Conservation (phyloP, 23 tunicate species). For the Halocynthia roretzi region DNA sequence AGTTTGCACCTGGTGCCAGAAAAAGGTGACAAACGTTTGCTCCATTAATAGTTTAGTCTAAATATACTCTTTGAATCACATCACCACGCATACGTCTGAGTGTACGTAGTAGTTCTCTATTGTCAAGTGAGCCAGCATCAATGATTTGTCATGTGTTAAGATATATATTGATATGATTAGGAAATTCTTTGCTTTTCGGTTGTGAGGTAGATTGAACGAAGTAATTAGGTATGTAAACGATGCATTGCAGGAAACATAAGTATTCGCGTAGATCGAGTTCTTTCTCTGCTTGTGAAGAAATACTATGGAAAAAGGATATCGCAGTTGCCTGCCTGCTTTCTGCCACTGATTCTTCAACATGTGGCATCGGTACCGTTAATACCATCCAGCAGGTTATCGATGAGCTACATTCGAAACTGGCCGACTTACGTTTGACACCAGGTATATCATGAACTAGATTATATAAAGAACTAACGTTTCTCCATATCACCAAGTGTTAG, state of each 20-base stretch:
- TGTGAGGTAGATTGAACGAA: too few species aligned
- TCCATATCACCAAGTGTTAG: background rate
- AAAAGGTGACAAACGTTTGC: constrained; percentile 31
- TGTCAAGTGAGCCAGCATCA: too few species aligned
- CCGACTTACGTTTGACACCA: constrained; percentile 31
- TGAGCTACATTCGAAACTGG: constrained; percentile 39
- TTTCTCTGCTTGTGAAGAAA: constrained; percentile 48
- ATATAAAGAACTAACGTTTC: background rate
- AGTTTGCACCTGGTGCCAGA: constrained; percentile 51
- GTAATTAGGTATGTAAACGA: too few species aligned
- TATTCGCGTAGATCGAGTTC: constrained; percentile 66
- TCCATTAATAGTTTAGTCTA: background rate
- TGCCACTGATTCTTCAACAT: constrained; percentile 36
- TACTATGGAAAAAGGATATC: constrained; percentile 60
- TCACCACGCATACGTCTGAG: background rate
- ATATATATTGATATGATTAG: too few species aligned
- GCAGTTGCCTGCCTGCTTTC: constrained; percentile 60
- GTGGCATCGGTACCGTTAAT: constrained; percentile 13
- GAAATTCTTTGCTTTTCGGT: too few species aligned
- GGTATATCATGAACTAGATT: constrained; percentile 9
- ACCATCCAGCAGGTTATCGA: constrained; percentile 42
- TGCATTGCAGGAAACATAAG: constrained; percentile 49
- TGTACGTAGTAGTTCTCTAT: too few species aligned
- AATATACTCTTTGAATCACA: background rate
- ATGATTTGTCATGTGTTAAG: too few species aligned